Conservation (phyloP, 2,888 invertebrate species). For the Cephus nigrinus region DNA sequence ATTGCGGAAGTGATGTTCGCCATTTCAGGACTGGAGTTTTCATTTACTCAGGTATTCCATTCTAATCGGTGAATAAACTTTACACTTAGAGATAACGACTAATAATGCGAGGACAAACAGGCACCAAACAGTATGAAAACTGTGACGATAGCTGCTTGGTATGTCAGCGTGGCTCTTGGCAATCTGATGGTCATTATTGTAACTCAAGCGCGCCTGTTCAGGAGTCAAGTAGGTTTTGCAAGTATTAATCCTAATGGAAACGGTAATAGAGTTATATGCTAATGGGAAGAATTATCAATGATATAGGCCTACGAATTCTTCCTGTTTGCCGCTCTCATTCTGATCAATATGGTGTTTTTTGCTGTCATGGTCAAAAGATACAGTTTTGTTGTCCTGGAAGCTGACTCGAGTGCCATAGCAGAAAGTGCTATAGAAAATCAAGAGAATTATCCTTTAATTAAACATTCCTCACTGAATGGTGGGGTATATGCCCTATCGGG, state of each 20-base stretch:
- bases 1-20: slow-evolving; percentile 86
- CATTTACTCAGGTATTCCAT: slow-evolving; percentile 78
- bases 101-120: slow-evolving; percentile 56
- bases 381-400: slow-evolving; percentile 63
- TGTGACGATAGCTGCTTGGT: slow-evolving; percentile 86
- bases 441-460: slow-evolving; percentile 13
- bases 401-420: slow-evolving; percentile 50
- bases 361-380: slow-evolving; percentile 70
- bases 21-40: slow-evolving; percentile 84
- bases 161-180: slow-evolving; percentile 83
- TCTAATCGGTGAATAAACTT: slow-evolving; percentile 1
- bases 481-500: background rate
- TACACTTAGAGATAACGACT: background rate
- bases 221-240: slow-evolving; percentile 70
- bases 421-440: background rate
- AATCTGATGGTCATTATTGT: slow-evolving; percentile 83
- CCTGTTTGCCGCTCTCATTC: slow-evolving; percentile 77
- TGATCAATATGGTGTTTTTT: slow-evolving; percentile 75
- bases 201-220: slow-evolving; percentile 74
- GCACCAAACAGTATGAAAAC: slow-evolving; percentile 87
- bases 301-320: slow-evolving; percentile 79
- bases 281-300: background rate
- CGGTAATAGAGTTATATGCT: background rate
- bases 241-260: background rate
- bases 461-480: background rate